Evolutionary conservation across 1,140 invertebrate species (phyloP).

Genomic region (Ylistrum balloti): DNA sequence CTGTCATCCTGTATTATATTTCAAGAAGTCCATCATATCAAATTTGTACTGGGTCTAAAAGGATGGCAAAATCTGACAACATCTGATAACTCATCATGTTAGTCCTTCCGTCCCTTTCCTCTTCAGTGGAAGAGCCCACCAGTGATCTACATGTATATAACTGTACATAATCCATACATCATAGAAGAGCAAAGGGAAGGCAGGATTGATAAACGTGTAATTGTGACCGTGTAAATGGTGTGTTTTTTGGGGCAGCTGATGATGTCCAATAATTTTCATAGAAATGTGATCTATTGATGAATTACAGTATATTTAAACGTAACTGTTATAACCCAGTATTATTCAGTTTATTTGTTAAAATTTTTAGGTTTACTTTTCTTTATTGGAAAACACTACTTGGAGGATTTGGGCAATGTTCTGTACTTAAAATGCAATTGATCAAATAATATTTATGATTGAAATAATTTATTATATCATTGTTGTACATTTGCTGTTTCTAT

Average conservation of each 20-base stretch:
- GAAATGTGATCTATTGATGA: constrained; percentile 21
- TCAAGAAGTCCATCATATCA: background rate
- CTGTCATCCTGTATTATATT: background rate
- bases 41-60: background rate
- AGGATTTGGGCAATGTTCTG: constrained; percentile 6
- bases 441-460: background rate
- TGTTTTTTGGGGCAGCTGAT: constrained; percentile 8
- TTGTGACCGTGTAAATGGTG: background rate
- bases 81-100: background rate
- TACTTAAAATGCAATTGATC: background rate
- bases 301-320: background rate
- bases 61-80: background rate
- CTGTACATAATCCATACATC: background rate
- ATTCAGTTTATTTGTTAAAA: background rate
- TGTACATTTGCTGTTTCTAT: constrained; percentile 39
- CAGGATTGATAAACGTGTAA: constrained; percentile 18
- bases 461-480: constrained; percentile 40
- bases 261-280: background rate
- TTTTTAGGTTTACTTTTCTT: background rate
- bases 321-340: constrained; percentile 29
- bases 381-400: background rate
- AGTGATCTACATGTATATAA: background rate
- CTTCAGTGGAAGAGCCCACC: background rate
- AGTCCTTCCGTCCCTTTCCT: background rate
- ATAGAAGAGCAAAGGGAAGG: background rate